These are phyloP conservation scores for Drosophila fuyamai DNA, from an alignment of 1,140 invertebrate species.

Conservation along the genomic window DNA sequence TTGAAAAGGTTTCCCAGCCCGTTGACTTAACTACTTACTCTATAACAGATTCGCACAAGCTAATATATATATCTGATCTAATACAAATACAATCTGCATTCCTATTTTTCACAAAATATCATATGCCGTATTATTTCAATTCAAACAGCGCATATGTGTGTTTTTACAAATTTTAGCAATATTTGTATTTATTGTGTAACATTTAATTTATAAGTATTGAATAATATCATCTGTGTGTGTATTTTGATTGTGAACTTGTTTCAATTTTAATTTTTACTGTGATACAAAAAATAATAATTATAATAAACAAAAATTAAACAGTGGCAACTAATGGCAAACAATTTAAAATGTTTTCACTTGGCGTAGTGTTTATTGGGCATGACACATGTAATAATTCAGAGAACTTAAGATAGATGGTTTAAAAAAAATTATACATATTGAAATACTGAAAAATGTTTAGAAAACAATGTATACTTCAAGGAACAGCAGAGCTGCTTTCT, in stretches of 20 bases:
- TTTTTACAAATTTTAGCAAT: constrained; percentile 59
- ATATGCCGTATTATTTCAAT: constrained; percentile 22
- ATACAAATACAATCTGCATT: constrained; percentile 57
- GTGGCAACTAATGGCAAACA: constrained; percentile 39
- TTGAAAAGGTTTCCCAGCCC: constrained; percentile 27
- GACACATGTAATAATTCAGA: constrained; percentile 5
- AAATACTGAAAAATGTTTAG: constrained; percentile 28
- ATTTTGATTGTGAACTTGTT: constrained; percentile 78
- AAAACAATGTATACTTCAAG: constrained; percentile 45
- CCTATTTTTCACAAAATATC: constrained; percentile 63
- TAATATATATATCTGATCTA: constrained; percentile 41
- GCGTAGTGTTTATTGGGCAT: background rate
- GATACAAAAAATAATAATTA: constrained; percentile 70
- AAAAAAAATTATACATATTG: background rate
- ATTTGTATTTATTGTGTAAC: constrained; percentile 62
- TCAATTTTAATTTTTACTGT: constrained; percentile 81
- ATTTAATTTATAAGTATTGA: constrained; percentile 73
- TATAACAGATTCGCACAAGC: constrained; percentile 52
- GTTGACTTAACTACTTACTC: constrained; percentile 26
- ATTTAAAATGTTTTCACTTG: background rate
- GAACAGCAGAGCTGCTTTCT: background rate
- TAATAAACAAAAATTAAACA: constrained; percentile 57
- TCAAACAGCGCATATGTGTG: constrained; percentile 25
- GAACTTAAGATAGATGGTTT: background rate
- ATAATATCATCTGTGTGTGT: constrained; percentile 70